Evolutionary conservation across 2,888 invertebrate species (phyloP), one percentile per base, ranked within the genome.

Genomic region (Eilema griseolum): DNA sequence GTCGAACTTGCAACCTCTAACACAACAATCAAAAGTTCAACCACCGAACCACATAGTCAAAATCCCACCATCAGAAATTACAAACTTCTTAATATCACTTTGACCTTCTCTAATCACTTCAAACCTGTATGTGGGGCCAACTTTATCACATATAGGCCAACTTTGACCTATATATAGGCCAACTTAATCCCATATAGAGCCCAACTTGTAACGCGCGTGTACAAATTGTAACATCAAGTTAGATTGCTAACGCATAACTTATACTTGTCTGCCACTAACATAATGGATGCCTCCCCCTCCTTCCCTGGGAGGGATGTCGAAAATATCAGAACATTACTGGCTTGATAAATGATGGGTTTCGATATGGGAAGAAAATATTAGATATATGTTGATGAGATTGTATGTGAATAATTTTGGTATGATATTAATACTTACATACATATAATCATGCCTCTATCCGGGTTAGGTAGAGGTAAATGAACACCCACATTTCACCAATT

Each of bases 221-320:
- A 79, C 74, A 78, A 82, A 81, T 81, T 83, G 78, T 76, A 72
- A 77, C 78, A 66, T 72, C 71, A 84, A 84, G 76, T 82, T 84
- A 83, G 79, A 85, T 82, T 83, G 76, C 80, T 79, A 81, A 85
- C 83, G 83, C 82, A 83, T 82, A 83, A 85, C 81, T 83, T 83
- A 81, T 70, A 77, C 57, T 70, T 73, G 77, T 73, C 75, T 74
- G 65, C 72, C 74, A 75, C 78, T 83, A 74, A 79, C 81, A 82
- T 83, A 83, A 83, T 82, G 76, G 76, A 80, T 82, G 60, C 23
- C 37, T 12, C 1, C 31, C 23, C 37, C 33, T 1, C 31, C 23
- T 63, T 41, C 71, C 62, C 37, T 33, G 11, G 46, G 33, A 24
- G 61, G 63, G 69, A 64, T 66, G 74, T 67, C 77, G 75, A 82